Evolutionary conservation across 2,888 invertebrate species (phyloP).

Genomic region (Volucella bombylans): DNA sequence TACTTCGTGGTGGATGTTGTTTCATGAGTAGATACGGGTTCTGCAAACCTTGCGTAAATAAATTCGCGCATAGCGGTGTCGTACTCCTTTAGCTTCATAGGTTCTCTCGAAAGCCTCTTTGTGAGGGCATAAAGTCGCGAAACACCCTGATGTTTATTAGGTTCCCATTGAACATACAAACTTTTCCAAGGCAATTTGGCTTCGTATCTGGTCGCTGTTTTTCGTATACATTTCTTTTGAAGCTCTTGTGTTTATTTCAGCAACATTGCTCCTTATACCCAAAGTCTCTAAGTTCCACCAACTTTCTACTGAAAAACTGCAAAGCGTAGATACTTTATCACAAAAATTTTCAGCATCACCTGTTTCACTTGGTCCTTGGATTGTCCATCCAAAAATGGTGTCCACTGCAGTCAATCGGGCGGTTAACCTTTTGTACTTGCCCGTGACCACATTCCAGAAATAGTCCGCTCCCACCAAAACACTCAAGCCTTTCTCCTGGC

Average conservation of each 20-base stretch:
- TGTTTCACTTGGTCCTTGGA: constrained; percentile 6
- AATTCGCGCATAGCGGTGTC: constrained; percentile 17
- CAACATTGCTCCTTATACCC: constrained; percentile 4
- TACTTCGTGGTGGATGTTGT: too few relatives aligned
- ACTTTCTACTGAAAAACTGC: constrained; percentile 10
- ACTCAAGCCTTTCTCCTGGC: too few relatives aligned
- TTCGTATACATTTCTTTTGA: constrained; percentile 17
- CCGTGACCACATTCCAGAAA: constrained; percentile 12
- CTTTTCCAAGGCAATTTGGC: too few relatives aligned
- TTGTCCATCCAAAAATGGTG: constrained; percentile 14
- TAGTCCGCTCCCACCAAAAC: too few relatives aligned
- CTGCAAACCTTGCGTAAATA: constrained; percentile 8
- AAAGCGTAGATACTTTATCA: constrained; percentile 13
- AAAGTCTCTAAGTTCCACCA: constrained; percentile 23
- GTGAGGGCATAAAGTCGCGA: constrained; percentile 16
- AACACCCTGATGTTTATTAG: constrained; percentile 16
- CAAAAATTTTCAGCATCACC: not conserved
- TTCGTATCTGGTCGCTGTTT: constrained; percentile 19
- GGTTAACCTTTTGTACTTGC: constrained; percentile 8
- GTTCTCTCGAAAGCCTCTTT: constrained; percentile 16
- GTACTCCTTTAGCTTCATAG: constrained; percentile 21
- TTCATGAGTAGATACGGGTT: not conserved
- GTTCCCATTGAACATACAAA: not conserved
- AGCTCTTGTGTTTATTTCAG: not conserved
- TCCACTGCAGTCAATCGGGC: constrained; percentile 5